These are phyloP conservation scores for Montipora sp. DNA, from an alignment of 64 coral and sea anemone species.

Conservation along the genomic window DNA sequence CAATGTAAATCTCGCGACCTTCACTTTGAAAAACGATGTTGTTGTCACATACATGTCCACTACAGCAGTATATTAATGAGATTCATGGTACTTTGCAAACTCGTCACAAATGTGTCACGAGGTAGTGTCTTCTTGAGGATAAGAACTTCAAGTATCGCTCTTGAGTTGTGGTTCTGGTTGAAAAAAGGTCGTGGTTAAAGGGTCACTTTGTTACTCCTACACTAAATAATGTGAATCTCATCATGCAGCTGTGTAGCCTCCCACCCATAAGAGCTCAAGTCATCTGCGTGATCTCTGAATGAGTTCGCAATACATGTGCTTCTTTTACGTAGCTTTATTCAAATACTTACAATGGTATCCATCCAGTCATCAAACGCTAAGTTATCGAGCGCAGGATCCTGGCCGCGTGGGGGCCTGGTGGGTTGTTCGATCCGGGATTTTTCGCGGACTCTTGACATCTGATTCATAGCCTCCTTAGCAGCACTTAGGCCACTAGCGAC, in stretches of 20 bases:
- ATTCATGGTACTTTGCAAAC: no score
- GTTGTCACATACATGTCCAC: no score
- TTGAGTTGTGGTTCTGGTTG: no score
- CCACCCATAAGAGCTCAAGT: neutral
- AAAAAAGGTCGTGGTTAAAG: no score
- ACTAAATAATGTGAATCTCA: neutral
- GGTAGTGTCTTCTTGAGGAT: no score
- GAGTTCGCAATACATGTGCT: neutral
- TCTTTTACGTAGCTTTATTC: neutral
- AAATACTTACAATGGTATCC: slow-evolving; percentile 26
- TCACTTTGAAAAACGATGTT: no score
- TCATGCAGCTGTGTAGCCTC: neutral
- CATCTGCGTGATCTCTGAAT: neutral
- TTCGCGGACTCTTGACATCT: slow-evolving; percentile 28
- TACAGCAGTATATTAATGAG: no score
- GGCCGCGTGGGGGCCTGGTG: neutral
- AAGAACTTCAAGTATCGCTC: no score
- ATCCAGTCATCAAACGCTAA: slow-evolving; percentile 32
- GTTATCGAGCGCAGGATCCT: neutral
- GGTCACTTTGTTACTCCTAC: no score
- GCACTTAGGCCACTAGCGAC: slow-evolving; percentile 6
- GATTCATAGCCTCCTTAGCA: slow-evolving; percentile 11
- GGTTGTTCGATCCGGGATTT: neutral
- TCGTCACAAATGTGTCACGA: no score
- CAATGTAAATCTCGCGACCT: no score